Evolutionary conservation across 2,113 vertebrate species (phyloP), one percentile per base, ranked within the genome.

Genomic region (Promerops cafer): DNA sequence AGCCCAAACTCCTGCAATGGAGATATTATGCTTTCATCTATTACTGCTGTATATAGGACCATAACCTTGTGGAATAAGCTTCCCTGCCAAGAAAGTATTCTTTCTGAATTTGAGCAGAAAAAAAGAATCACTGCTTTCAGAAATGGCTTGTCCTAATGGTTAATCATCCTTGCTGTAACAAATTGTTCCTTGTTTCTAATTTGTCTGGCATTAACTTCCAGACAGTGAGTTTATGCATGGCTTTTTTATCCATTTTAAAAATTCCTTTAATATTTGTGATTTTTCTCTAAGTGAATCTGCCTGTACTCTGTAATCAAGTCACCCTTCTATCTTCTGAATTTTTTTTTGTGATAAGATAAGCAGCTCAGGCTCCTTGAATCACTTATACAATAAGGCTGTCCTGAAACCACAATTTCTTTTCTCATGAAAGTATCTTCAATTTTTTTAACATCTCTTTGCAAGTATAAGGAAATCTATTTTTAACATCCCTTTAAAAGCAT

Each of bases 181-280:
- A 93, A 91, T 89, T 91, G 60, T 53, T 93, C 64, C 60, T 77
- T 89, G 61, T 92, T 95, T 89, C 87, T 79, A 79, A 94, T 89
- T 94, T 72, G 44, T 91, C 65, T 91, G 61, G 31, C 39, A 64
- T 89, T 91, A 91, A 82, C 37, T 93, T 50, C 60, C 37, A 91
- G 45, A 4, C 52, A 87, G 35, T 60, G 69, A 66, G 40, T 89
- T 86, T 92, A 60, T 74, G 49, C n/a, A 42, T 61, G 20, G 14
- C 13, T 68, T 82, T 78, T 74, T 75, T 35, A 75, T 40, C 40
- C 14, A 31, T 44, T 52, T 87, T 22, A 72, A 89, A 86, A 89
- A 82, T 60, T 8, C 19, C 40, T 79, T 78, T 69, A 87, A 30
- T 66, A 69, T 66, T 84, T 84, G 71, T 78, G 54, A 45, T 95